Conservation (phyloP, 2,797 vertebrate species). For the Phoxinus dragarum region DNA sequence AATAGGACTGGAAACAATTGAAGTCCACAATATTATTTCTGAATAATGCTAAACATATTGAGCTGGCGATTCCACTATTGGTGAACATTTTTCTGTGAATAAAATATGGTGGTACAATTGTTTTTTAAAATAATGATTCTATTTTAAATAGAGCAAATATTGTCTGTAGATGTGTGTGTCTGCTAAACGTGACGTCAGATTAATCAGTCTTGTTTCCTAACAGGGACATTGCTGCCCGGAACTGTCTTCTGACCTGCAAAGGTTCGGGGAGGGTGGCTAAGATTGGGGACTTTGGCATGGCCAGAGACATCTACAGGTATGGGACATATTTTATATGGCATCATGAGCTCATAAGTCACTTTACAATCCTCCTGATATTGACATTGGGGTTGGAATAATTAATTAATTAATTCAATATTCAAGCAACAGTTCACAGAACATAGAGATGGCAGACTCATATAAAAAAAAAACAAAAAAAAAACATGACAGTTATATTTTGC, state of each 20-base stretch:
- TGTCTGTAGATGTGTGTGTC: not conserved
- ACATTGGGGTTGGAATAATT: not conserved
- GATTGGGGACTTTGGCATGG: conserved; percentile 99
- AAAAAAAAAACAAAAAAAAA: not conserved
- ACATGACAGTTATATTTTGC: conserved; percentile 2
- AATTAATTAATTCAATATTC: not conserved
- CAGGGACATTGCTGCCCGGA: conserved; percentile 97
- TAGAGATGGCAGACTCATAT: not conserved
- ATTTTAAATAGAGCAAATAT: not conserved
- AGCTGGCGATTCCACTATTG: too few relatives aligned
- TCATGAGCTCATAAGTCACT: not conserved
- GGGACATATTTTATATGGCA: not conserved
- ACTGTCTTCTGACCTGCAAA: conserved; percentile 95
- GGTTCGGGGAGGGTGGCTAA: conserved; percentile 92
- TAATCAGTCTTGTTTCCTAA: not conserved
- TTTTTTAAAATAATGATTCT: too few relatives aligned
- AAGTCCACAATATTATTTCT: not conserved
- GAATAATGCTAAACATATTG: not conserved
- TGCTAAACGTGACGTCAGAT: not conserved
- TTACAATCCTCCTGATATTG: not conserved
- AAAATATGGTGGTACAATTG: not conserved
- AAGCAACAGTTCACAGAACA: not conserved
- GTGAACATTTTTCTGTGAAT: not conserved
- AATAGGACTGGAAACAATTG: not conserved
- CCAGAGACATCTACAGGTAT: conserved; percentile 98